Percentiles rank a stretch among this genome's conserved stretches.
Conservation (phyloP, 2,797 vertebrate genomes). For the Leptatherina wallacei region DNA sequence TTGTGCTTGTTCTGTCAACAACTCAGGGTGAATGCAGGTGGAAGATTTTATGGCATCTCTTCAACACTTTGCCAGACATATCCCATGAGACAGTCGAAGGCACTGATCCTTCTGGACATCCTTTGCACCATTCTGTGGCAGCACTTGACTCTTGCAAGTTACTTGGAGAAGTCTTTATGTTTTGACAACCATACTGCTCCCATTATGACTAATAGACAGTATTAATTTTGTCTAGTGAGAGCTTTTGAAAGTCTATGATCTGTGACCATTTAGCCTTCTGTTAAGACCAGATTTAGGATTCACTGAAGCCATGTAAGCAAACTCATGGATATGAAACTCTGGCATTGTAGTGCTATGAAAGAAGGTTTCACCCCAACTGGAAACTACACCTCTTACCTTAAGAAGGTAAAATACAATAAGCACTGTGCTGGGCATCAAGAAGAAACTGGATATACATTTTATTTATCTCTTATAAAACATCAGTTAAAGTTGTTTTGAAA, state of each 20-base stretch:
- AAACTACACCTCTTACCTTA: not conserved
- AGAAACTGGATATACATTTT: not conserved
- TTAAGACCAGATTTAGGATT: too few relatives aligned
- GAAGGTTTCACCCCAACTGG: not conserved
- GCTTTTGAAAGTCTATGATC: too few relatives aligned
- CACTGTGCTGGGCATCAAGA: not conserved
- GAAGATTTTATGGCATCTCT: too few relatives aligned
- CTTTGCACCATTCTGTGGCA: not conserved
- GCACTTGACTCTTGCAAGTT: not conserved
- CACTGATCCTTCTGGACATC: not conserved
- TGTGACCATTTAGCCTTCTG: too few relatives aligned
- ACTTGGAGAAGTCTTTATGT: not conserved
- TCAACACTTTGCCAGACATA: too few relatives aligned
- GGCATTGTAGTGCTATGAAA: not conserved
- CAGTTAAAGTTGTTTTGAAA: conserved; percentile 1
- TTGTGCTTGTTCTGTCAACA: too few relatives aligned
- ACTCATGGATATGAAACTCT: not conserved
- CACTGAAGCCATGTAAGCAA: too few relatives aligned
- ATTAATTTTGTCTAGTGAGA: too few relatives aligned
- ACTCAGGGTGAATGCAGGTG: too few relatives aligned
- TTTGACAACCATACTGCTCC: not conserved
- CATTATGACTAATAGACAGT: not conserved
- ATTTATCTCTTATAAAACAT: not conserved
- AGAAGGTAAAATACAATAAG: not conserved
- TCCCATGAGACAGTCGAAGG: not conserved